Percentiles rank a stretch among this genome's conserved stretches.
Conservation (phyloP, 2,888 invertebrate genomes). For the Sarcophaga caerulescens region DNA sequence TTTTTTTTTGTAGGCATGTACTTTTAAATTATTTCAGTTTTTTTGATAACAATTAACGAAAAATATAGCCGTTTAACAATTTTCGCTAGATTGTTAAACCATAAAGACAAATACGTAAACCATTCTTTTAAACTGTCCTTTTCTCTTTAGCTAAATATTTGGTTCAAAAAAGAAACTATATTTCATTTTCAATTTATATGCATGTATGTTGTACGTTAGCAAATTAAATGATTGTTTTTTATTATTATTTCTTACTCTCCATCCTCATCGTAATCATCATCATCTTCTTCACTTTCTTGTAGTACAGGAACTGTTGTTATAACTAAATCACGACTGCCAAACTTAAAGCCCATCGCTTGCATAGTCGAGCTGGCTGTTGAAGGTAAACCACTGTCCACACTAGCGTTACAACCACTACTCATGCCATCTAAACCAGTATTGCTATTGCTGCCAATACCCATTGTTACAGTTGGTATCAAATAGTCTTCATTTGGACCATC, state of each 20-base stretch:
- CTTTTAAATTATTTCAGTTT: no score
- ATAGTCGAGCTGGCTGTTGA: conserved; percentile 36
- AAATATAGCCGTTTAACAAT: no score
- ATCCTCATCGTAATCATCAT: conserved; percentile 78
- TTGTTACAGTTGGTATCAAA: conserved; percentile 59
- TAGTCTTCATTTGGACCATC: conserved; percentile 60
- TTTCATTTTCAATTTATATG: neutral
- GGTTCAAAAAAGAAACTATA: conserved; percentile 23
- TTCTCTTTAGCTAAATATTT: conserved; percentile 62
- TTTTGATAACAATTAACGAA: no score
- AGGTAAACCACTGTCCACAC: conserved; percentile 60
- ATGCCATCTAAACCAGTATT: conserved; percentile 67
- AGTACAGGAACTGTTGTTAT: conserved; percentile 77
- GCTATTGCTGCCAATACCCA: conserved; percentile 57
- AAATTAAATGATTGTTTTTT: neutral
- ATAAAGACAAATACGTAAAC: neutral
- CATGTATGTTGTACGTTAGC: neutral
- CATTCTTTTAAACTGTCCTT: conserved; percentile 17
- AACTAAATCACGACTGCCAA: conserved; percentile 76
- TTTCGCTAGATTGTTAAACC: no score
- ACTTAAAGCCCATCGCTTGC: conserved; percentile 71
- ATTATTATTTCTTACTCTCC: conserved; percentile 49
- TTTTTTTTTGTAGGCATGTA: no score
- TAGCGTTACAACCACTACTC: conserved; percentile 69
- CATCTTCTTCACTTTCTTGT: conserved; percentile 78